Base-by-base conservation (phyloP, 2,113 vertebrate species). In the Equus przewalskii region DNA sequence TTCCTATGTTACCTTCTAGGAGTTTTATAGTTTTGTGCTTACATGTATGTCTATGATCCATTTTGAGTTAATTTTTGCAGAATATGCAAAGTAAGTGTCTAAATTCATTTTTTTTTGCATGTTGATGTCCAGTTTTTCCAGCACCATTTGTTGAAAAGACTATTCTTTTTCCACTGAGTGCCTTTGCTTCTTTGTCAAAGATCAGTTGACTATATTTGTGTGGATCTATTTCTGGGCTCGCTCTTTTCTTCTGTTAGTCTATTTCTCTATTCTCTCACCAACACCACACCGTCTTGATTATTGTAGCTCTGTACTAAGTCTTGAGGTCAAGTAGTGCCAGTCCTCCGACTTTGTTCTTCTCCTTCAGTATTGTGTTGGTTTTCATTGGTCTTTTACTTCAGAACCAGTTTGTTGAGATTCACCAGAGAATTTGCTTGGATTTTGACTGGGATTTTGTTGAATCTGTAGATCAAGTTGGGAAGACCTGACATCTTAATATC, bases 1-100 rank as follows among this genome's bases (percentile, higher is more conserved):
- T 15, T 65, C 44, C 70, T n/a, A 0, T 44, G 5, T 54, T 56
- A 30, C 33, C n/a, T 92, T 24, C 75, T 62, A 88, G 36, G 10
- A 75, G 70, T 93, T 93, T 84, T 54, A 19, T 44, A 54, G 11
- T 36, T 69, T 84, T 62, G 15, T 51, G 26, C 26, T 58, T 58
- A 33, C 2, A 60, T 41, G 75, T 73, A 64, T 26, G 62, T 73
- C 28, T 87, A 11, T 41, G 28, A 54, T 64, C 14, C 26, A 64
- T 86, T 95, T 80, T 95, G 64, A 87, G 46, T 92, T 49, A 73
- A 30, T 72, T 44, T 95, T 81, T 87, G 64, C 30, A 26, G 64
- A 44, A 64, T 0, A 1, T 86, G 5, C 64, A 64, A 73, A 18
- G 22, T n/a, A 33, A 46, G 16, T 80, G 15, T 51, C 51, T 88